Conservation (phyloP, 1,140 invertebrate species). For the Trinorchestia longiramus region DNA sequence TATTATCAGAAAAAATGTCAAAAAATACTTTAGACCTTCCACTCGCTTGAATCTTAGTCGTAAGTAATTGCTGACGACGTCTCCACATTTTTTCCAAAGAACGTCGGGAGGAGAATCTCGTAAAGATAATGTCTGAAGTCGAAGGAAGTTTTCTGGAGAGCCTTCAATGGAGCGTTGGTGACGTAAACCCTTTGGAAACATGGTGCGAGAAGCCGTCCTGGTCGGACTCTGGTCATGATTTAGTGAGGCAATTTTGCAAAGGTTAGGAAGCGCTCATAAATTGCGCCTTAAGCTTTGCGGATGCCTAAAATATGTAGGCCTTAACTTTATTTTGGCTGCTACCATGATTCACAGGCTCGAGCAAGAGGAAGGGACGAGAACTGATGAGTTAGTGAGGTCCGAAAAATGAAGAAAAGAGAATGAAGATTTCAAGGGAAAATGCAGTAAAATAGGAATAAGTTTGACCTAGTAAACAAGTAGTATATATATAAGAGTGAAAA, state of each 20-base stretch:
- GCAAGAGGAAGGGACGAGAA: neutral
- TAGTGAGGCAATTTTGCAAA: constrained; percentile 40
- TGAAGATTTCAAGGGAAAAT: neutral
- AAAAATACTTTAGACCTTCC: neutral
- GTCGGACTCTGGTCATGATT: constrained; percentile 33
- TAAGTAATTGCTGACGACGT: neutral
- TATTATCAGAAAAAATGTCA: neutral
- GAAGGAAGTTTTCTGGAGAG: constrained; percentile 9
- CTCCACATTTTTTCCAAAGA: neutral
- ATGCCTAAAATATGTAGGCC: constrained; percentile 47
- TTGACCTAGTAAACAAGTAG: neutral
- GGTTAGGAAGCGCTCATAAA: constrained; percentile 45
- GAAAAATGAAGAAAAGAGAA: neutral
- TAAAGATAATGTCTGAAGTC: constrained; percentile 36
- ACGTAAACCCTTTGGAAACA: constrained; percentile 31
- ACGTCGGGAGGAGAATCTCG: neutral
- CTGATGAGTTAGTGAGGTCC: neutral
- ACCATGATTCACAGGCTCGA: neutral
- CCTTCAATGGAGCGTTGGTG: constrained; percentile 37
- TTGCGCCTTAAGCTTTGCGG: constrained; percentile 38
- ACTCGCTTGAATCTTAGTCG: neutral
- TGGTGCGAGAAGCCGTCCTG: constrained; percentile 25
- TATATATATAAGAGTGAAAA: neutral
- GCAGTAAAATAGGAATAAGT: neutral
- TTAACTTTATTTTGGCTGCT: constrained; percentile 37